Percentiles rank a stretch among this genome's conserved stretches.
Evolutionary conservation across 2,797 vertebrate genomes (phyloP).

Genomic region (Coracias cyanogaster): DNA sequence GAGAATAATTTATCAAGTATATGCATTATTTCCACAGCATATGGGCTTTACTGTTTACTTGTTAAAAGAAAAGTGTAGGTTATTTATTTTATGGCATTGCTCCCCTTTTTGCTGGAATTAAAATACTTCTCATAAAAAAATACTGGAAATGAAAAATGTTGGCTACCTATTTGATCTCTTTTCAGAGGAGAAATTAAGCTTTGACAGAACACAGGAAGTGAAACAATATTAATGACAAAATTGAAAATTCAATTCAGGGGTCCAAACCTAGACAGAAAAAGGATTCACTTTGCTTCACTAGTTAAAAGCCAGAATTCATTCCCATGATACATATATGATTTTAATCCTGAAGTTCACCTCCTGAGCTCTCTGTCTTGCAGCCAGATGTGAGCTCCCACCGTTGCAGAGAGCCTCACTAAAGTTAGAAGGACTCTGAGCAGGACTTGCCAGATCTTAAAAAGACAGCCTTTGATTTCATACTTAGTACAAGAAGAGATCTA

Average conservation of each 20-base stretch:
- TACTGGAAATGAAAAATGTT: not conserved
- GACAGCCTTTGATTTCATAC: not conserved
- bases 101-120: not conserved
- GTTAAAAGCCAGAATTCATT: not conserved
- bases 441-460: not conserved
- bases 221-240: not conserved
- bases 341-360: not conserved
- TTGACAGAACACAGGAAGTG: not conserved
- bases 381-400: not conserved
- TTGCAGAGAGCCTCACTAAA: not conserved
- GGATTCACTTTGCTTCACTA: not conserved
- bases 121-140: not conserved
- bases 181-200: not conserved
- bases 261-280: not conserved
- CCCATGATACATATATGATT: rapidly evolving
- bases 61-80: not conserved
- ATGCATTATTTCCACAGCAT: not conserved
- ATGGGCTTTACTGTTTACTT: not conserved
- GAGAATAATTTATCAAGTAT: not conserved
- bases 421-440: not conserved
- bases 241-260: not conserved
- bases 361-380: not conserved
- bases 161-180: not conserved
- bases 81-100: not conserved
- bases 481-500: not conserved